Conservation (phyloP, 2,797 vertebrate species). For the Sebastes minor region DNA sequence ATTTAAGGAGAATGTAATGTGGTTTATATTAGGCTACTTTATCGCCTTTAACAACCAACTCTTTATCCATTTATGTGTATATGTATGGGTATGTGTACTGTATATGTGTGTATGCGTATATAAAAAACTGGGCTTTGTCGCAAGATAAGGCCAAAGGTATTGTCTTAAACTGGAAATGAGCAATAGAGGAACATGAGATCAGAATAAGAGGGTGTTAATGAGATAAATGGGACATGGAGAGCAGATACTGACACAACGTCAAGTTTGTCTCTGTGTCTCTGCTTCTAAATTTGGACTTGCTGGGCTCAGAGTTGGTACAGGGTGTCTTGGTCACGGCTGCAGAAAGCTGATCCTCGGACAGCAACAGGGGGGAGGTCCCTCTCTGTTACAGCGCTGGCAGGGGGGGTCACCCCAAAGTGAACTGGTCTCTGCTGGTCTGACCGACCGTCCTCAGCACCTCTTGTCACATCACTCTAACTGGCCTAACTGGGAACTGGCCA, state of each 20-base stretch:
- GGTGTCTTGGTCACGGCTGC: conserved; percentile 57
- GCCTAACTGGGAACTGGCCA: conserved; percentile 25
- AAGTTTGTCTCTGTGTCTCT: conserved; percentile 40
- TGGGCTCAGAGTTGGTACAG: conserved; percentile 42
- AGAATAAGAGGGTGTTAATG: conserved; percentile 9
- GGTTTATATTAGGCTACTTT: too few relatives aligned
- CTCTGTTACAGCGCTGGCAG: conserved; percentile 2
- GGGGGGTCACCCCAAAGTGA: conserved; percentile 8
- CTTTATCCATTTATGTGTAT: too few relatives aligned
- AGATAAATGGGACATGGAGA: conserved; percentile 37
- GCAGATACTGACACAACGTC: conserved; percentile 36
- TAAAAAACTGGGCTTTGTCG: not conserved
- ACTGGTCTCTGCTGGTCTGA: conserved; percentile 48
- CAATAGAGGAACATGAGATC: not conserved
- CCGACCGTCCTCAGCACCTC: not conserved
- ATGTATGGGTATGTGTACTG: too few relatives aligned
- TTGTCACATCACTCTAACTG: not conserved
- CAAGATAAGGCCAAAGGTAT: not conserved
- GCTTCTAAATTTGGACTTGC: conserved; percentile 67
- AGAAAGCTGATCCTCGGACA: conserved; percentile 68
- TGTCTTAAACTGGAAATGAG: conserved; percentile 1
- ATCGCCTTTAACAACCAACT: too few relatives aligned
- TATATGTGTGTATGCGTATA: too few relatives aligned
- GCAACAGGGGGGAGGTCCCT: conserved; percentile 50
- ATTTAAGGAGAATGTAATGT: too few relatives aligned